phyloP scores from a whole-genome alignment of 1,140 invertebrate species.

The Drosophila parvula region DNA sequence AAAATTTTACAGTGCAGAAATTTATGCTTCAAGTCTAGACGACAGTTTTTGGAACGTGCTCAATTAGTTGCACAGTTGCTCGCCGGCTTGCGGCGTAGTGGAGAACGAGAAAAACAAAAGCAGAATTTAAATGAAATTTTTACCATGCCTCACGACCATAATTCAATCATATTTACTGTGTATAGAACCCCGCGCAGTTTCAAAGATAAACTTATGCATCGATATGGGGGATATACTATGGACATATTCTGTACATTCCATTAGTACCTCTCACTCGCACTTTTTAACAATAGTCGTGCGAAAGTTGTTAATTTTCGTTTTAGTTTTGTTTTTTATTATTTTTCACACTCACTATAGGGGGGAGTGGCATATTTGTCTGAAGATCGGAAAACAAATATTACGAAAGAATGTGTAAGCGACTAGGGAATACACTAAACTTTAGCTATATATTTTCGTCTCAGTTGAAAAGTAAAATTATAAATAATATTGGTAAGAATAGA shows the following conservation, averaged over 20 bases:
- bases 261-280: not conserved
- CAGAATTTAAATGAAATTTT: slow-evolving; percentile 56
- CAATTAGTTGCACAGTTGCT: slow-evolving; percentile 60
- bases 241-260: slow-evolving; percentile 3
- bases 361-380: slow-evolving; percentile 15
- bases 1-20: slow-evolving; percentile 76
- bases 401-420: slow-evolving; percentile 9
- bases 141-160: slow-evolving; percentile 42
- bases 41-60: slow-evolving; percentile 79
- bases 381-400: slow-evolving; percentile 48
- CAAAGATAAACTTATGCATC: slow-evolving; percentile 35
- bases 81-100: not conserved
- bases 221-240: slow-evolving; percentile 42
- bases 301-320: slow-evolving; percentile 59
- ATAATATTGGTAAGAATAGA: too few relatives aligned
- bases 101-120: slow-evolving; percentile 34
- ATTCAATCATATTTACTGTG: slow-evolving; percentile 58
- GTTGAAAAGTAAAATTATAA: not conserved
- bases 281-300: slow-evolving; percentile 38
- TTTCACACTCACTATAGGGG: slow-evolving; percentile 55
- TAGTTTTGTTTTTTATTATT: slow-evolving; percentile 46
- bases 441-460: not conserved
- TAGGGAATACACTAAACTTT: slow-evolving; percentile 13
- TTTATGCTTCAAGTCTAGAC: slow-evolving; percentile 80
- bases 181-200: not conserved